Percentiles rank a stretch among this genome's conserved stretches.
Evolutionary conservation across 2,113 vertebrate genomes (phyloP).

Genomic region (Mastomys coucha): DNA sequence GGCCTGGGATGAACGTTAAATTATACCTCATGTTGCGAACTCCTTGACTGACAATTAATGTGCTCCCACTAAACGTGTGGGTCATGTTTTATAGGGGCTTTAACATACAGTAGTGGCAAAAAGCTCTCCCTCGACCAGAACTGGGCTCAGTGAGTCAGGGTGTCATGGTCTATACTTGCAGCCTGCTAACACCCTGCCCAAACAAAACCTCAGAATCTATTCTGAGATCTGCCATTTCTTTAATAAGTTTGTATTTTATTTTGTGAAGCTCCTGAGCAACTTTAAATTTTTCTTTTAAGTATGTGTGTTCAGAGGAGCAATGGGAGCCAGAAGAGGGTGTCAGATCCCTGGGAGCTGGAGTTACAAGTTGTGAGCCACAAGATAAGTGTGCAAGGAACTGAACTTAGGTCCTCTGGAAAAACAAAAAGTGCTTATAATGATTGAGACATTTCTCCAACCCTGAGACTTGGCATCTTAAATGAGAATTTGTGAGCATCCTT

Average conservation of each 20-base stretch:
- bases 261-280: background rate
- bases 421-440: background rate
- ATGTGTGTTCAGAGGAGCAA: background rate
- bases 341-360: background rate
- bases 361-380: background rate
- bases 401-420: background rate
- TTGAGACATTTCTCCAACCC: background rate
- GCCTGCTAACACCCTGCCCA: background rate
- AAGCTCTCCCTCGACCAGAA: conserved; percentile 56
- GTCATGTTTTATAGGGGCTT: conserved; percentile 75
- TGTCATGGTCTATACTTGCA: conserved; percentile 8
- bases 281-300: background rate
- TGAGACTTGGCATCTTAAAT: conserved; percentile 31
- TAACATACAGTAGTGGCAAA: conserved; percentile 64
- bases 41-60: conserved; percentile 80
- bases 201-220: conserved; percentile 51
- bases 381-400: background rate
- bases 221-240: background rate
- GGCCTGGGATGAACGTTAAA: conserved; percentile 83
- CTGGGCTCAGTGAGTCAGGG: background rate
- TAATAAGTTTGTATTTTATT: background rate
- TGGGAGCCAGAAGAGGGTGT: background rate
- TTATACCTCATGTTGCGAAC: conserved; percentile 81
- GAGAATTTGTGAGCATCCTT: conserved; percentile 75
- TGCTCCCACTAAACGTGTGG: conserved; percentile 74